phyloP scores from a whole-genome alignment of 2,888 invertebrate genomes.

The Cremastinae sp. region DNA sequence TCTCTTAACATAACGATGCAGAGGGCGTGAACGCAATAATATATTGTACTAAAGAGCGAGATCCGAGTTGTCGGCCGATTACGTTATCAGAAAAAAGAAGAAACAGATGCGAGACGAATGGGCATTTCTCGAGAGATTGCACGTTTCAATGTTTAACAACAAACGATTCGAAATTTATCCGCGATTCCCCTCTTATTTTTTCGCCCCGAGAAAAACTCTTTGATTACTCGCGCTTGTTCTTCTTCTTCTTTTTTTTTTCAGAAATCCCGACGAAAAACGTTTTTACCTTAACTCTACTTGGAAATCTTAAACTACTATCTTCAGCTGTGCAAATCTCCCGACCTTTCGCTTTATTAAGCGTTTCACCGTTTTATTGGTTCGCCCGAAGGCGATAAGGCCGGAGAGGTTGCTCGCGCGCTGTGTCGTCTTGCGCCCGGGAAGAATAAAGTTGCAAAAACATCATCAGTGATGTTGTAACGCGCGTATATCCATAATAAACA shows the following conservation, averaged over 20 bases:
- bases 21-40: constrained; percentile 32
- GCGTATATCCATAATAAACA: not conserved
- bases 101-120: constrained; percentile 7
- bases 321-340: not conserved
- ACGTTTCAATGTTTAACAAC: not conserved
- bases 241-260: not conserved
- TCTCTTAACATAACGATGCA: constrained; percentile 19
- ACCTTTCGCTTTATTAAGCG: constrained; percentile 21
- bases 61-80: constrained; percentile 1
- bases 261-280: not conserved
- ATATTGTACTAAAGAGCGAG: constrained; percentile 9
- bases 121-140: not conserved
- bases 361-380: constrained; percentile 15
- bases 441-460: constrained; percentile 7
- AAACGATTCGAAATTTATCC: not conserved
- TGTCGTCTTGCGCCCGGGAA: not conserved
- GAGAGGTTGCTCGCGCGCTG: constrained; percentile 8
- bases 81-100: constrained; percentile 17
- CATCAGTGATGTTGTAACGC: not conserved
- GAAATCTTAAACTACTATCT: too few species aligned
- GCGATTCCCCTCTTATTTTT: too few species aligned
- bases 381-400: constrained; percentile 6
- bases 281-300: not conserved
- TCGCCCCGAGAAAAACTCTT: not conserved
- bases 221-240: too few species aligned